These are phyloP conservation scores for Apodemia mormo DNA, from an alignment of 2,888 invertebrate genomes.

Conservation along the genomic window DNA sequence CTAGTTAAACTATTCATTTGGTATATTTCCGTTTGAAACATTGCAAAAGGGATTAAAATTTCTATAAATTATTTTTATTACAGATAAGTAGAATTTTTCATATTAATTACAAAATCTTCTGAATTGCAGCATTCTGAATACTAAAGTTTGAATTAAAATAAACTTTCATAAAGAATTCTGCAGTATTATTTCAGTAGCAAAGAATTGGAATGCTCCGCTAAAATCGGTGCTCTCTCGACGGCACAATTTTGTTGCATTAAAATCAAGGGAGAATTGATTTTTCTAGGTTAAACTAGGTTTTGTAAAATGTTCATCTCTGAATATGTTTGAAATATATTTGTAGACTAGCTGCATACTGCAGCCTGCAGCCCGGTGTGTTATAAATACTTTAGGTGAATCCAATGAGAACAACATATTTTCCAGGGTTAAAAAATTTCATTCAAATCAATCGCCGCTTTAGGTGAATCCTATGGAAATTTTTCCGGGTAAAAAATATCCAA, in stretches of 20 bases:
- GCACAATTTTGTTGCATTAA: slow-evolving; percentile 17
- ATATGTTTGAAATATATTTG: too few species aligned
- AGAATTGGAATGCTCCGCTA: slow-evolving; percentile 11
- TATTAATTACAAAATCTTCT: slow-evolving; percentile 1
- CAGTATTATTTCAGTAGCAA: slow-evolving; percentile 12
- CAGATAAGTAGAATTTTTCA: background rate
- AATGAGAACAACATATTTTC: too few species aligned
- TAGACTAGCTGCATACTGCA: too few species aligned
- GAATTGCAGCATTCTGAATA: slow-evolving; percentile 3
- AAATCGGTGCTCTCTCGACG: slow-evolving; percentile 11
- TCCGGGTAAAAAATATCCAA: too few species aligned
- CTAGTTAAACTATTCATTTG: too few species aligned
- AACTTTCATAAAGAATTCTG: slow-evolving; percentile 3
- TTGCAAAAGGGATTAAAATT: background rate
- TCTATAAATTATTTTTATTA: background rate
- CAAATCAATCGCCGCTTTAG: too few species aligned
- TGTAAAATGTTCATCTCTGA: too few species aligned
- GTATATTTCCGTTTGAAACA: too few species aligned
- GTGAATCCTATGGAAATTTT: too few species aligned
- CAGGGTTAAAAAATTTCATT: too few species aligned
- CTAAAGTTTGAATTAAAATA: slow-evolving; percentile 7
- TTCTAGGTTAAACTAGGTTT: background rate
- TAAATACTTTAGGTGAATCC: too few species aligned
- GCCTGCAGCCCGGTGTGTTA: too few species aligned
- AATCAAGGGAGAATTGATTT: slow-evolving; percentile 7